These are phyloP conservation scores for Myopa testacea DNA, from an alignment of 2,888 invertebrate genomes.

Conservation along the genomic window DNA sequence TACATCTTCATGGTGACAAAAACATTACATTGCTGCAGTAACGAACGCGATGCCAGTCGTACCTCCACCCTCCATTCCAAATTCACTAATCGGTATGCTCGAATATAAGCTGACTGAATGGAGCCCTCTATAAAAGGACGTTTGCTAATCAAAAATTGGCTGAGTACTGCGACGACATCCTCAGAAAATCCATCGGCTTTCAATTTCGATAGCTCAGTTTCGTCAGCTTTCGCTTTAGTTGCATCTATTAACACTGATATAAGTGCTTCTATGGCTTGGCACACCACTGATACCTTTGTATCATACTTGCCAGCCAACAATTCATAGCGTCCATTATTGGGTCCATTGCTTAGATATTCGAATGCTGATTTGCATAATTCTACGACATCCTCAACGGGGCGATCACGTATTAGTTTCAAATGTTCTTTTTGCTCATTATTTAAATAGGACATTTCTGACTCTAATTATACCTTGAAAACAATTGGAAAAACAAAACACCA, in stretches of 20 bases:
- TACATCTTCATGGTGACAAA: slow-evolving; percentile 73
- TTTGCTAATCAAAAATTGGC: slow-evolving; percentile 65
- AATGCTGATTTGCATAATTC: slow-evolving; percentile 75
- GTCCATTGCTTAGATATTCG: slow-evolving; percentile 74
- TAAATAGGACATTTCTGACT: slow-evolving; percentile 58
- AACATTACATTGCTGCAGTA: slow-evolving; percentile 73
- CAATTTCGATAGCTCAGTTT: slow-evolving; percentile 53
- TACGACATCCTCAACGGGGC: slow-evolving; percentile 72
- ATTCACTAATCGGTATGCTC: slow-evolving; percentile 68
- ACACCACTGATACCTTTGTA: slow-evolving; percentile 69
- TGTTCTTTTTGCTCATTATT: slow-evolving; percentile 73
- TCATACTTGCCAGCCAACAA: slow-evolving; percentile 69
- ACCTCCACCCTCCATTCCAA: slow-evolving; percentile 78
- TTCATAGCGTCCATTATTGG: slow-evolving; percentile 71
- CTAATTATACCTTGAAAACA: no score
- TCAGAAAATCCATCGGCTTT: slow-evolving; percentile 54
- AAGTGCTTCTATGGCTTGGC: slow-evolving; percentile 76
- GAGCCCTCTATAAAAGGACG: slow-evolving; percentile 63
- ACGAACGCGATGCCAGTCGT: slow-evolving; percentile 73
- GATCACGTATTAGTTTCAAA: slow-evolving; percentile 70
- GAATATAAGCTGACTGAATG: slow-evolving; percentile 63
- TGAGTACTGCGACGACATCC: slow-evolving; percentile 60
- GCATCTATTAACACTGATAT: slow-evolving; percentile 80
- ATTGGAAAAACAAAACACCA: no score
- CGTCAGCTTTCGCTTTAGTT: slow-evolving; percentile 75